phyloP scores from a whole-genome alignment of 1,140 invertebrate genomes.

The Bombus turneri region DNA sequence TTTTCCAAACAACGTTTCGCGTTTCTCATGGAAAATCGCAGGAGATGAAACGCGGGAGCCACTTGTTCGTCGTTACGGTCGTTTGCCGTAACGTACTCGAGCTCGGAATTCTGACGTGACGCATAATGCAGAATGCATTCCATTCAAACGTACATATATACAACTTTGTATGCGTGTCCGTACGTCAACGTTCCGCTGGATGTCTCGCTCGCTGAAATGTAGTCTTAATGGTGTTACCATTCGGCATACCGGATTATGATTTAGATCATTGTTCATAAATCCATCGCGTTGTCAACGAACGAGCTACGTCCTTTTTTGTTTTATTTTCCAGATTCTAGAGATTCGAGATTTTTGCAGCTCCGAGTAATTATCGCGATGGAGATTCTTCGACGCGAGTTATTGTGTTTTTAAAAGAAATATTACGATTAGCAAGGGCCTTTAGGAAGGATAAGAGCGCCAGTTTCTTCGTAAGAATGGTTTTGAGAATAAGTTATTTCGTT shows the following conservation, averaged over 20 bases:
- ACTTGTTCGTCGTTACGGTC: slow-evolving; percentile 22
- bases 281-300: background rate
- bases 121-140: slow-evolving; percentile 43
- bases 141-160: slow-evolving; percentile 25
- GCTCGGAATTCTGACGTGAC: slow-evolving; percentile 39
- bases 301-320: too few species aligned
- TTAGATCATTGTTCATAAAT: slow-evolving; percentile 42
- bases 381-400: too few species aligned
- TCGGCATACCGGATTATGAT: slow-evolving; percentile 46
- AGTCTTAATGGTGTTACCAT: slow-evolving; percentile 53
- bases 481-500: background rate
- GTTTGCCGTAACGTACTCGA: slow-evolving; percentile 25
- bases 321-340: background rate
- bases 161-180: slow-evolving; percentile 42
- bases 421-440: too few species aligned
- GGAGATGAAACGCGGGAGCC: slow-evolving; percentile 10
- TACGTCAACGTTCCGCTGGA: slow-evolving; percentile 28
- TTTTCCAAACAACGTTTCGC: background rate
- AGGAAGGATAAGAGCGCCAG: too few species aligned
- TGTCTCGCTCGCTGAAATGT: slow-evolving; percentile 42
- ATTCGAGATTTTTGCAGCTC: background rate
- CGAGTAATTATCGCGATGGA: background rate
- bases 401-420: too few species aligned
- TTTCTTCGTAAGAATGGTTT: background rate
- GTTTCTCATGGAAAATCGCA: background rate